Evolutionary conservation across 35 echinoderm and acorn worm species (phyloP).

Genomic region (Hemicentrotus pulcherrimus): DNA sequence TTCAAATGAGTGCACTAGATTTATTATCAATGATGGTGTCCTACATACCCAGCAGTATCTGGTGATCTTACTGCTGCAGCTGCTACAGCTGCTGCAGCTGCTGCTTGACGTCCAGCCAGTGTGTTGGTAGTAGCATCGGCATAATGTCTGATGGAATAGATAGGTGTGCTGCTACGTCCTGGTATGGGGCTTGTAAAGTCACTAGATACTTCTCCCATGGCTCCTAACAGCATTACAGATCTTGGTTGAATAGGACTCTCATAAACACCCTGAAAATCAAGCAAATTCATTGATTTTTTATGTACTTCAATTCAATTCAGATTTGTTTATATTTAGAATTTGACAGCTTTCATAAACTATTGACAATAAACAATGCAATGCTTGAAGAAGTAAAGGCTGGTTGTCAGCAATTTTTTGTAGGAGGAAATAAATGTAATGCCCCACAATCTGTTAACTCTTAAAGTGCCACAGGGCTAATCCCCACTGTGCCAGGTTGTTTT

Average conservation of each 20-base stretch:
- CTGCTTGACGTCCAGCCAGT: constrained; percentile 49
- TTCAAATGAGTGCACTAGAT: no score
- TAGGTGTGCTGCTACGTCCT: constrained; percentile 57
- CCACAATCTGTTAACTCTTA: no score
- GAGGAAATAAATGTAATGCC: no score
- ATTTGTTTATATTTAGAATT: no score
- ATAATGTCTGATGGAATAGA: constrained; percentile 69
- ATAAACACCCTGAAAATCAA: constrained; percentile 32
- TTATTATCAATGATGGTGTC: background rate
- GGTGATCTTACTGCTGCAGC: constrained; percentile 21
- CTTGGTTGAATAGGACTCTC: constrained; percentile 42
- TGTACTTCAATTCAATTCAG: no score
- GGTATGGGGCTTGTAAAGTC: constrained; percentile 61
- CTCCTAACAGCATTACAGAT: constrained; percentile 57
- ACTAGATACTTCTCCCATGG: constrained; percentile 62
- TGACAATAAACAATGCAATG: no score
- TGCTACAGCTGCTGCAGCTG: constrained; percentile 51
- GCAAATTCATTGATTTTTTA: no score
- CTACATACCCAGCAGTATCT: background rate
- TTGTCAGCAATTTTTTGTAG: no score
- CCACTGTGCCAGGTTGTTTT: no score
- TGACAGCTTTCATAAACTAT: no score
- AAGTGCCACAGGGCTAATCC: no score
- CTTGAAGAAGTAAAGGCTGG: no score
- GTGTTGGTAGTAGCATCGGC: constrained; percentile 73